Evolutionary conservation across 2,888 invertebrate species (phyloP), one percentile per base, ranked within the genome.

Genomic region (Eupsilia transversa): DNA sequence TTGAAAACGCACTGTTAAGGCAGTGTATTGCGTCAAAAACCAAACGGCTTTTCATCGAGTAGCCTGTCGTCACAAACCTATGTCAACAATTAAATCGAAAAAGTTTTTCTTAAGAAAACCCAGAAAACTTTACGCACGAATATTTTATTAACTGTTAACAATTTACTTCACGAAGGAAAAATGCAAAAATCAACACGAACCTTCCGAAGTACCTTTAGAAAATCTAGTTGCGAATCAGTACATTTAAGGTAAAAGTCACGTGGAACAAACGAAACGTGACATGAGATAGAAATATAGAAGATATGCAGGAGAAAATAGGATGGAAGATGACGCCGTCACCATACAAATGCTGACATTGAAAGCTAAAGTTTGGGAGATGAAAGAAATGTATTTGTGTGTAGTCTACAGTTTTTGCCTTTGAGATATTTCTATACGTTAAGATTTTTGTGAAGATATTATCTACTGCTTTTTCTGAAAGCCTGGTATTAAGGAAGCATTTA

Each of bases 291-390:
- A 61, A 84, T 82, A 77, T 59, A 69, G 9, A 57, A 67, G 9
- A 27, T 30, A 41, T 0, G 38, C n/a, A n/a, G 4, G 67, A 5
- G 2, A 43, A 59, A 76, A 74, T 52, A 66, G 46, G 77, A 82
- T 33, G 49, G 59, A 43, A 38, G 35, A 76, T 76, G 49, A 82
- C 82, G 74, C 72, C 59, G 64, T 63, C 68, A 56, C 72, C 86
- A 80, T 86, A 86, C 86, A 83, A 86, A 86, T 83, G 79, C 63
- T 54, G 61, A 60, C 41, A 84, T 86, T 86, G 86, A 84, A 76
- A 76, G 74, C 63, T 56, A 61, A 75, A 79, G 80, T 84, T 84
- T 49, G 66, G 65, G 54, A 77, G 79, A 86, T 86, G 79, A 86
- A 86, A 84, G 80, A 80, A 80, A 80, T 71, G 74, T 80, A 77